Conservation (phyloP, 2,113 vertebrate genomes). For the Gracilinanus agilis region DNA sequence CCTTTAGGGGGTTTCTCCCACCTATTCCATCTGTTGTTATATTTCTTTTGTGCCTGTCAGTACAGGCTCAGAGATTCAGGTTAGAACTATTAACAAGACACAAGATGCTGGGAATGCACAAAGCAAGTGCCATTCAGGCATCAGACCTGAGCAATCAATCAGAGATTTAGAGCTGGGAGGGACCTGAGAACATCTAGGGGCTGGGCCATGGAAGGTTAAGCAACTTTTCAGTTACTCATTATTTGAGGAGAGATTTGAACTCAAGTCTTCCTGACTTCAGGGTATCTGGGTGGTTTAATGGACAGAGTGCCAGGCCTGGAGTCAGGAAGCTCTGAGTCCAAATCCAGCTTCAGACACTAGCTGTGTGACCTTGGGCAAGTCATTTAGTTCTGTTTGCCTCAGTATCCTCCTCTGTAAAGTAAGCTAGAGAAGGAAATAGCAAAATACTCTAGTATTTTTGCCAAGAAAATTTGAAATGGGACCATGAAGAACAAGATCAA, state of each 20-base stretch:
- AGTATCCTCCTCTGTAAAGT: too few species aligned
- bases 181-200: not conserved
- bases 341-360: too few species aligned
- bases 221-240: not conserved
- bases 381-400: too few species aligned
- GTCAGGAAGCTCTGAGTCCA: too few species aligned
- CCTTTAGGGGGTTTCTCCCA: not conserved
- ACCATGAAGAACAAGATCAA: too few species aligned
- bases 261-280: not conserved
- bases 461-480: too few species aligned
- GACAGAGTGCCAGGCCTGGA: too few species aligned
- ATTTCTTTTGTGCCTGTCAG: rapidly evolving
- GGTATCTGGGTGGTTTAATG: too few species aligned
- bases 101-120: not conserved
- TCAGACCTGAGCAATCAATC: not conserved
- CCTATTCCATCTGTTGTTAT: not conserved
- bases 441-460: too few species aligned
- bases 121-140: not conserved
- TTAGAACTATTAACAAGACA: not conserved
- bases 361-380: too few species aligned
- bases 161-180: not conserved
- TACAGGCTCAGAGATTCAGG: not conserved
- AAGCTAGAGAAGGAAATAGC: too few species aligned
- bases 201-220: not conserved
- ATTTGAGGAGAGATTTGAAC: not conserved